Evolutionary conservation across 2,797 vertebrate genomes (phyloP).

Genomic region (Lophius americanus): DNA sequence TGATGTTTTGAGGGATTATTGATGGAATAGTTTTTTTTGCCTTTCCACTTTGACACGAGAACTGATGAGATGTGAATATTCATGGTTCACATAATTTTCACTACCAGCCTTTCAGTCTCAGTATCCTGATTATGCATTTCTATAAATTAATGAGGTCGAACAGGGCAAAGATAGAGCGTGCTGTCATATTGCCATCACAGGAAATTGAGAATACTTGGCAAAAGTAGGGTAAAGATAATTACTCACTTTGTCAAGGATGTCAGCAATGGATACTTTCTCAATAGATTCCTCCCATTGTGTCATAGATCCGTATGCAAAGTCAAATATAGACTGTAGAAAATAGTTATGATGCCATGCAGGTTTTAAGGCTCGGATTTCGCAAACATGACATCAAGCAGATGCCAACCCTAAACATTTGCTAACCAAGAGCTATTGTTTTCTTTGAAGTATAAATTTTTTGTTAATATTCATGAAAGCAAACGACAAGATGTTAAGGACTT

Average conservation of each 20-base stretch:
- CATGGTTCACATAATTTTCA: slow-evolving; percentile 9
- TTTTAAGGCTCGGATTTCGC: slow-evolving; percentile 14
- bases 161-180: background rate
- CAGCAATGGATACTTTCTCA: slow-evolving; percentile 4
- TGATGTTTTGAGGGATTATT: slow-evolving; percentile 23
- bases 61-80: slow-evolving; percentile 27
- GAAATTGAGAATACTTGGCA: background rate
- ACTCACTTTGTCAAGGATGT: slow-evolving; percentile 8
- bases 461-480: slow-evolving; percentile 35
- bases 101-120: background rate
- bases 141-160: slow-evolving; percentile 8
- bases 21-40: slow-evolving; percentile 6
- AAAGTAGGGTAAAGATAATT: slow-evolving; percentile 4
- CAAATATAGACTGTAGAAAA: background rate
- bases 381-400: slow-evolving; percentile 6
- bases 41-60: slow-evolving; percentile 1
- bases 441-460: slow-evolving; percentile 9
- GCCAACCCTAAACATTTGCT: slow-evolving; percentile 2
- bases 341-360: background rate
- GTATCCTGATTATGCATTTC: no score
- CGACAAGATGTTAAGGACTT: slow-evolving; percentile 38
- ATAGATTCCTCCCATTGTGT: background rate
- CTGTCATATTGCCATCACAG: slow-evolving; percentile 7
- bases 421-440: slow-evolving; percentile 26
- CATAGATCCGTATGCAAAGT: background rate